Evolutionary conservation across 2,113 vertebrate genomes (phyloP).

Genomic region (Bambusicola thoracicus): DNA sequence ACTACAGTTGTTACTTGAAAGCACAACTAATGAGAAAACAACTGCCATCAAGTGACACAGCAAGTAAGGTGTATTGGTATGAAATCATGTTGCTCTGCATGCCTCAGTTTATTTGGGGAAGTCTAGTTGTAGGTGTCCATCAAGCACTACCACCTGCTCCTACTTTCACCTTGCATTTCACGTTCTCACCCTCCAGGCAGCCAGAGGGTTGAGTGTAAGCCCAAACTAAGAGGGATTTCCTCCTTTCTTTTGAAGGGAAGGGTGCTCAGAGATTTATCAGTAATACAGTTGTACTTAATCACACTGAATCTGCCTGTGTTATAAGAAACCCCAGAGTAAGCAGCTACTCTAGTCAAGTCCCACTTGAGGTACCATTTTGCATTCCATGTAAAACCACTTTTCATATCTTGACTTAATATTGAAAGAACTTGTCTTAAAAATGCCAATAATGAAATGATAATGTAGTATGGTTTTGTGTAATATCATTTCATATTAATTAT

Average conservation of each 20-base stretch:
- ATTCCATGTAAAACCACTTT: neutral
- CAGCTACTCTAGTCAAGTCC: neutral
- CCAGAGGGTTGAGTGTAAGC: constrained; percentile 11
- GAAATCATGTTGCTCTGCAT: neutral
- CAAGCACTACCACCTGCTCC: neutral
- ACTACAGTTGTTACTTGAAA: neutral
- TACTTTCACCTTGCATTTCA: neutral
- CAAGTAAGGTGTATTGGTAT: neutral
- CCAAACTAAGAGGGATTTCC: constrained; percentile 18
- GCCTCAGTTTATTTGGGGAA: neutral
- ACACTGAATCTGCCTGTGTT: neutral
- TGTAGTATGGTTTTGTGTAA: neutral
- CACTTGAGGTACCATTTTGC: neutral
- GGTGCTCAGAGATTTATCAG: constrained; percentile 8
- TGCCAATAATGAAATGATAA: neutral
- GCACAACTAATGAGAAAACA: neutral
- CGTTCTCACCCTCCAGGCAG: neutral
- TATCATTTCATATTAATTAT: neutral
- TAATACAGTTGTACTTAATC: neutral
- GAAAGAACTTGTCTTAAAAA: neutral
- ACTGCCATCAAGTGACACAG: neutral
- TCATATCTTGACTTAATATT: neutral
- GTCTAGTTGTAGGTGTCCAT: neutral
- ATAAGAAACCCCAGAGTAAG: neutral
- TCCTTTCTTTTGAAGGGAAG: neutral